Percentiles rank a stretch among this genome's conserved stretches.
phyloP scores from a whole-genome alignment of 2,888 invertebrate genomes.

The Torymus tubicola region DNA sequence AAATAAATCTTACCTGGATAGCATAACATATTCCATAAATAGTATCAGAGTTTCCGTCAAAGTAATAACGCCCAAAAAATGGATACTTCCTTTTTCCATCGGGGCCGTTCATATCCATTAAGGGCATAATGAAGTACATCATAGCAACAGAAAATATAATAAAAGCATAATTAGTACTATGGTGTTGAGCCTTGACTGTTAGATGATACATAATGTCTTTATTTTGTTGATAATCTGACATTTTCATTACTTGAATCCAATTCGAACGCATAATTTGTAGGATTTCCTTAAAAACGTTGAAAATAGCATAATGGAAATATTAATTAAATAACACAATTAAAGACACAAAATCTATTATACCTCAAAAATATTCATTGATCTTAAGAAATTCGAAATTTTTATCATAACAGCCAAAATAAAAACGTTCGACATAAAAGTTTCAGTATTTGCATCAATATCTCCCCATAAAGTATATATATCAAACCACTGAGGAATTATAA shows the following conservation, averaged over 20 bases:
- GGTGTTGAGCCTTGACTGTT: not conserved
- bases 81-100: constrained; percentile 43
- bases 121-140: constrained; percentile 40
- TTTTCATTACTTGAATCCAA: constrained; percentile 37
- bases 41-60: constrained; percentile 43
- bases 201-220: constrained; percentile 16
- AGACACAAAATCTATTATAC: not conserved
- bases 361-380: not conserved
- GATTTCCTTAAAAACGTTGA: constrained; percentile 13
- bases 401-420: constrained; percentile 11
- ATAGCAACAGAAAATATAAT: constrained; percentile 15
- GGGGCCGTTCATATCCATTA: not conserved
- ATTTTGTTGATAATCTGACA: not conserved
- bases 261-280: constrained; percentile 33
- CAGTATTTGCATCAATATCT: constrained; percentile 26
- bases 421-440: constrained; percentile 10
- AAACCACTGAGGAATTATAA: constrained; percentile 15
- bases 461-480: constrained; percentile 30
- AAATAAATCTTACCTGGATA: constrained; percentile 43
- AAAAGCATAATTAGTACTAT: constrained; percentile 31
- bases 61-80: constrained; percentile 51
- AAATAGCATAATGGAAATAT: not conserved
- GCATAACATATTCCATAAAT: constrained; percentile 38
- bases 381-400: not conserved
- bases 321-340: not conserved